Conservation (phyloP, 1,140 invertebrate genomes). For the Rhyacophila brunnea region DNA sequence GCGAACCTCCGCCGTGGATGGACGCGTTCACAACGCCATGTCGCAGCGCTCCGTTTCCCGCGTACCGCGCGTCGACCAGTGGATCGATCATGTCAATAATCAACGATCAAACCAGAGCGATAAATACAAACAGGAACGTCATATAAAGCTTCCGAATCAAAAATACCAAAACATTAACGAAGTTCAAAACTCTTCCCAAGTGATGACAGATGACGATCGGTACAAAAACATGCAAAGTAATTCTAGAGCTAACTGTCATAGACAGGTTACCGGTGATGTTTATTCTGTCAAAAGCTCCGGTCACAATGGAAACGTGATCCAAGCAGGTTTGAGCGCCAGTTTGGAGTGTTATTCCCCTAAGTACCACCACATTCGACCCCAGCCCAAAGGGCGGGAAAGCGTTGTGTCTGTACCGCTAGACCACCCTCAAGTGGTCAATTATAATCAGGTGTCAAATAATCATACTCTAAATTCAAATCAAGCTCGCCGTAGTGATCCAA, state of each 20-base stretch:
- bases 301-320: constrained; percentile 40
- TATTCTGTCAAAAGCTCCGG: constrained; percentile 40
- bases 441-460: not conserved
- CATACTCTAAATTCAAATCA: not conserved
- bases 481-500: constrained; percentile 9
- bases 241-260: constrained; percentile 21
- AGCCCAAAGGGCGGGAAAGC: constrained; percentile 22
- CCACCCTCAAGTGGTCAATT: not conserved
- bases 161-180: not conserved
- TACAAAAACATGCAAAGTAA: constrained; percentile 22
- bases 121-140: constrained; percentile 8
- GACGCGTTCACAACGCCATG: constrained; percentile 30
- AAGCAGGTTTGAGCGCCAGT: constrained; percentile 42
- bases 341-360: constrained; percentile 54
- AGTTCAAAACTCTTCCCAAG: constrained; percentile 1
- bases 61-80: constrained; percentile 25
- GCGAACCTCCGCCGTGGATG: constrained; percentile 42
- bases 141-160: not conserved
- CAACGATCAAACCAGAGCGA: constrained; percentile 11
- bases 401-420: not conserved
- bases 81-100: constrained; percentile 23
- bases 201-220: constrained; percentile 8
- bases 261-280: constrained; percentile 19
- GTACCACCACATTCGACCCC: constrained; percentile 52
- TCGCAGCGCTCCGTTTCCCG: constrained; percentile 24